phyloP scores from a whole-genome alignment of 1,140 invertebrate genomes.

The Tenebrio molitor region DNA sequence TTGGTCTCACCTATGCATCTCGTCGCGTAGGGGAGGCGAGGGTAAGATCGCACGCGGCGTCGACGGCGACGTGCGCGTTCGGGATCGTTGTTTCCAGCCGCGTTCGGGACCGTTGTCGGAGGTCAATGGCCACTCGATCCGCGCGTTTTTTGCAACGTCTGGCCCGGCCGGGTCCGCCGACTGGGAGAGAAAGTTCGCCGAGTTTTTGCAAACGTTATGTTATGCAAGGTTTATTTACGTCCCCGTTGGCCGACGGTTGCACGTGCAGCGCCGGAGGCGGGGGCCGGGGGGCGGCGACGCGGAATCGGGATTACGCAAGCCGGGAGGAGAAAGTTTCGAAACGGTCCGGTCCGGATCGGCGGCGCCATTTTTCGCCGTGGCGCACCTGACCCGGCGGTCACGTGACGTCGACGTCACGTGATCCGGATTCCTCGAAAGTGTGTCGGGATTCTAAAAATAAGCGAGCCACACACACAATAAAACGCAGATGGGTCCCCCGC shows the following conservation, averaged over 20 bases:
- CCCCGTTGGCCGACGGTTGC: slow-evolving; percentile 1
- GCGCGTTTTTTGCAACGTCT: slow-evolving; percentile 41
- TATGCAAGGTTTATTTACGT: slow-evolving; percentile 32
- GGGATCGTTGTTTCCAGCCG: slow-evolving; percentile 4
- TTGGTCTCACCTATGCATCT: neutral
- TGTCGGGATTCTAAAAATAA: slow-evolving; percentile 15
- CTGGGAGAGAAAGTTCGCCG: slow-evolving; percentile 33
- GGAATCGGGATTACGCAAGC: neutral
- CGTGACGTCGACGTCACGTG: too few species aligned
- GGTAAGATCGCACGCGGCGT: neutral
- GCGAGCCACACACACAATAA: neutral
- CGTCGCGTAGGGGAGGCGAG: neutral
- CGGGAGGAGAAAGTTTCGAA: neutral
- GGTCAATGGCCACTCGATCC: slow-evolving; percentile 32
- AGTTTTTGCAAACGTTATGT: slow-evolving; percentile 4
- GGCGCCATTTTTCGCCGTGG: too few species aligned
- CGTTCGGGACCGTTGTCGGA: slow-evolving; percentile 21
- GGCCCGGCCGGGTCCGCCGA: slow-evolving; percentile 20
- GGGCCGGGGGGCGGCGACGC: neutral
- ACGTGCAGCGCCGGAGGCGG: neutral
- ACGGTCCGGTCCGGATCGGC: too few species aligned
- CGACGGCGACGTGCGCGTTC: neutral
- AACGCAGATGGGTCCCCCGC: neutral
- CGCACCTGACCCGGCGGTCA: too few species aligned
- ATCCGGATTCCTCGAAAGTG: too few species aligned